phyloP scores from a whole-genome alignment of 2,797 vertebrate species.

The Saxicola maurus region DNA sequence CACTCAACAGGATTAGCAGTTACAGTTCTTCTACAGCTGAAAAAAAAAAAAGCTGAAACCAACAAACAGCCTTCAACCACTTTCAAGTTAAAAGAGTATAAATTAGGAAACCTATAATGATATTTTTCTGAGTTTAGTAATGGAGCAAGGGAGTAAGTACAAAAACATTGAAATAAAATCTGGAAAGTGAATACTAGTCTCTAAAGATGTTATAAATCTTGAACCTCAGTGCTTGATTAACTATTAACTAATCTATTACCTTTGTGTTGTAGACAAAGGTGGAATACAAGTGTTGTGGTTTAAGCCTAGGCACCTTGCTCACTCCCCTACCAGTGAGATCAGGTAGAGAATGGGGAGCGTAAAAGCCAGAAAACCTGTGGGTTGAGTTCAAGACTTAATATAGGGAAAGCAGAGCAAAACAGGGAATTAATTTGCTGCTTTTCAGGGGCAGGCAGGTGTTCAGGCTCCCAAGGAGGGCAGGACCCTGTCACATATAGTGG shows the following conservation, averaged over 20 bases:
- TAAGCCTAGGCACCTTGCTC: neutral
- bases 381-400: neutral
- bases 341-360: neutral
- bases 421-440: neutral
- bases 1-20: neutral
- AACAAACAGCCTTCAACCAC: neutral
- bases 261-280: neutral
- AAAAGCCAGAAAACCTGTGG: neutral
- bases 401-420: neutral
- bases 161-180: neutral
- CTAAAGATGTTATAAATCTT: neutral
- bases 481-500: rapidly evolving
- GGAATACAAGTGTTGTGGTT: neutral
- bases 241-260: neutral
- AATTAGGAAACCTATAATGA: neutral
- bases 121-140: neutral
- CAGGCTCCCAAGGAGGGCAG: neutral
- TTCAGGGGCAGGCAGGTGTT: neutral
- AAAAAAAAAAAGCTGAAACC: neutral
- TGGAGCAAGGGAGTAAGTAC: neutral
- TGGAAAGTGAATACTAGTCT: neutral
- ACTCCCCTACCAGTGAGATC: neutral
- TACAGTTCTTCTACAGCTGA: neutral
- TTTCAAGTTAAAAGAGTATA: neutral
- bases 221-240: neutral